Evolutionary conservation across 2,888 invertebrate genomes (phyloP).

Genomic region (Graphium colonna): DNA sequence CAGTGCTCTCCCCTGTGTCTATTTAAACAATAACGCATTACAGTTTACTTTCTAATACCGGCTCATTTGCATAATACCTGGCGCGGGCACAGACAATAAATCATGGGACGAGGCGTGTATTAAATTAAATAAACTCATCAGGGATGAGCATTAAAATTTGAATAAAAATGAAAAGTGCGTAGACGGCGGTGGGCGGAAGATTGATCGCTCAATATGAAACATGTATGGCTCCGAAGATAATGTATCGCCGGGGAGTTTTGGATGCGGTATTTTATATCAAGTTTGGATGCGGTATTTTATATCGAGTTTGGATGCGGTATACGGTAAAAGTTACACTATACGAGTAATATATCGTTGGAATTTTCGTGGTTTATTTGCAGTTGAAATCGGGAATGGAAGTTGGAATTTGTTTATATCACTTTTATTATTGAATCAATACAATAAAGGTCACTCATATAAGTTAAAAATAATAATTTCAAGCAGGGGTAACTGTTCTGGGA

Average conservation of each 20-base stretch:
- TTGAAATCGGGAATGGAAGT: not conserved
- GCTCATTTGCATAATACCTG: conserved; percentile 32
- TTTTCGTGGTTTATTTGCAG: too few species aligned
- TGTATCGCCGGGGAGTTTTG: conserved; percentile 28
- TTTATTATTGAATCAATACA: too few species aligned
- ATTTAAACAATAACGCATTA: conserved; percentile 32
- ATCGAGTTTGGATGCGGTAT: conserved; percentile 20
- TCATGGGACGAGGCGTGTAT: conserved; percentile 29
- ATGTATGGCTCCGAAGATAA: conserved; percentile 37
- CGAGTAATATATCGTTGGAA: conserved; percentile 7
- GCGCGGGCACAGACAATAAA: conserved; percentile 30
- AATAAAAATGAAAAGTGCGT: conserved; percentile 55
- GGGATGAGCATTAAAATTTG: conserved; percentile 47
- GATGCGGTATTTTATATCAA: conserved; percentile 23
- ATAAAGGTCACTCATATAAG: too few species aligned
- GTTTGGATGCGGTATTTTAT: conserved; percentile 23
- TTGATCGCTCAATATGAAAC: conserved; percentile 62
- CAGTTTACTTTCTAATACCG: conserved; percentile 31
- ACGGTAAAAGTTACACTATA: conserved; percentile 23
- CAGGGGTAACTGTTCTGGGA: too few species aligned
- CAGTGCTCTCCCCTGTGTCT: too few species aligned
- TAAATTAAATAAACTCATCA: conserved; percentile 53
- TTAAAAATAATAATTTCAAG: too few species aligned
- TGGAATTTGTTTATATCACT: not conserved
- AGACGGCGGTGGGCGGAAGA: conserved; percentile 55